Conservation (phyloP, 2,113 vertebrate species). For the Erythrolamprus reginae region DNA sequence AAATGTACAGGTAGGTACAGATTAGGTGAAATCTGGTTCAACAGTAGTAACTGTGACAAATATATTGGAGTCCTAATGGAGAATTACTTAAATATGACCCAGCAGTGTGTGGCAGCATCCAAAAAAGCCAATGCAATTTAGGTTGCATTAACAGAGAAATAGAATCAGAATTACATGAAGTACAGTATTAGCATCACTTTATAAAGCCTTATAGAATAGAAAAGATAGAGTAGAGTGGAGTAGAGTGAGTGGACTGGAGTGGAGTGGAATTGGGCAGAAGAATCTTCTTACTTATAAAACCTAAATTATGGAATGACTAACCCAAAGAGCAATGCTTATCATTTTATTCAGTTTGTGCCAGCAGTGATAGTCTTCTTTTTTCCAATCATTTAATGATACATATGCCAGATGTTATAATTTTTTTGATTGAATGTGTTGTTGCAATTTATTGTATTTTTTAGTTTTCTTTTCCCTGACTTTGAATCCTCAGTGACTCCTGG, state of each 20-base stretch:
- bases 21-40: not conserved
- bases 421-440: not conserved
- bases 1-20: not conserved
- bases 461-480: not conserved
- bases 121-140: too few species aligned
- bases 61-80: too few species aligned
- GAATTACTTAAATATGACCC: too few species aligned
- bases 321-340: not conserved
- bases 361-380: not conserved
- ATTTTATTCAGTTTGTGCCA: not conserved
- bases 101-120: too few species aligned
- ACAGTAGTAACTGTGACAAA: too few species aligned
- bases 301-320: not conserved
- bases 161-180: too few species aligned
- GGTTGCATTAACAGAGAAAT: too few species aligned
- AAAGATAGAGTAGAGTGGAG: too few species aligned
- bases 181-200: too few species aligned
- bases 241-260: too few species aligned
- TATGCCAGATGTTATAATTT: not conserved
- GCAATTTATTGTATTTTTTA: not conserved
- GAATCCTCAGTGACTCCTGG: not conserved
- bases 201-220: too few species aligned
- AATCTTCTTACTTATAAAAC: not conserved
- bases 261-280: too few species aligned
- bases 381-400: not conserved